A percentile compares a stretch with the other conserved stretches of the same genome.
Conservation (phyloP, 2,797 vertebrate species). For the Chiroxiphia lanceolata region DNA sequence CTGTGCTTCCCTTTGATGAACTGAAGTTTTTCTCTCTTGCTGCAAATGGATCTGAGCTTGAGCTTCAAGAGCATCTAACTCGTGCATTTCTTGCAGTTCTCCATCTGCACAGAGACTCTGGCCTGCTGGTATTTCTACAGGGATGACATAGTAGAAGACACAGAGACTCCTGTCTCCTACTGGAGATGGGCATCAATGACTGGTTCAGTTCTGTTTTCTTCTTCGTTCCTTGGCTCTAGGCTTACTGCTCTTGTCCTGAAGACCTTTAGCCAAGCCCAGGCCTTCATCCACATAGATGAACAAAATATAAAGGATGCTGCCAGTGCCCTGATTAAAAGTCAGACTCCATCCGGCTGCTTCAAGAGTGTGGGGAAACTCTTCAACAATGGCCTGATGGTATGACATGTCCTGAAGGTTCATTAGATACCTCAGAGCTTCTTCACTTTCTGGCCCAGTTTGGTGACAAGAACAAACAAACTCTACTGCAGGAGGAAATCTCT, state of each 20-base stretch:
- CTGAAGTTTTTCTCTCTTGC: background rate
- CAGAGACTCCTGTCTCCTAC: background rate
- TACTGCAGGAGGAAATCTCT: background rate
- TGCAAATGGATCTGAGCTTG: background rate
- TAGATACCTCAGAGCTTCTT: background rate
- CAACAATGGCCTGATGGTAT: constrained; percentile 82
- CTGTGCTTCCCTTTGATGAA: background rate
- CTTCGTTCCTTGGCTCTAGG: constrained; percentile 69
- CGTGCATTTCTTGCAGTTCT: background rate
- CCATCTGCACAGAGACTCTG: background rate
- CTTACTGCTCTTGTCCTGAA: constrained; percentile 89
- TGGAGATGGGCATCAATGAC: background rate
- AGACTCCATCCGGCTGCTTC: constrained; percentile 79
- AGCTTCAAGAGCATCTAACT: background rate
- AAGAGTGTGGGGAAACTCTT: constrained; percentile 81
- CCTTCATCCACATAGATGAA: constrained; percentile 80
- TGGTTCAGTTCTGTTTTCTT: background rate
- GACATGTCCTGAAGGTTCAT: background rate
- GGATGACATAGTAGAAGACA: background rate
- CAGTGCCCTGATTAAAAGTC: constrained; percentile 76
- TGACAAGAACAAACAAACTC: background rate
- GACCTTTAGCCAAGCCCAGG: constrained; percentile 80
- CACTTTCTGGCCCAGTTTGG: background rate
- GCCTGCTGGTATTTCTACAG: background rate
- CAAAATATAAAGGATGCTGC: constrained; percentile 74